Conservation (phyloP, 2,113 vertebrate species). For the Cromileptes altivelis region DNA sequence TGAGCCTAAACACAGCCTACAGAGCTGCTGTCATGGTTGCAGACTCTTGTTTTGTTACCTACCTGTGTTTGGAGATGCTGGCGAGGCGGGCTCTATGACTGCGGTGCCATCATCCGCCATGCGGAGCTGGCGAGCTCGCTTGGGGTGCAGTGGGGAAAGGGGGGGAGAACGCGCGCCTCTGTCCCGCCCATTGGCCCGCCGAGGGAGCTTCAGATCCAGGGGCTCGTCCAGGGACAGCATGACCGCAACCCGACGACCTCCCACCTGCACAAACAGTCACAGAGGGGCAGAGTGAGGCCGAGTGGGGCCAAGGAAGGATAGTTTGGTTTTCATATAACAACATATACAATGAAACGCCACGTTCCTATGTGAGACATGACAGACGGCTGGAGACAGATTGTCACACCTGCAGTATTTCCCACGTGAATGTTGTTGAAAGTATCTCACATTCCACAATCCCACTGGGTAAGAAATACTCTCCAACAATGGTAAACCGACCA, state of each 20-base stretch:
- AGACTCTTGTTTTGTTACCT: conserved; percentile 20
- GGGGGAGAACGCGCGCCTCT: conserved; percentile 66
- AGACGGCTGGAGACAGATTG: conserved; percentile 6
- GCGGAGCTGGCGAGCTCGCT: conserved; percentile 83
- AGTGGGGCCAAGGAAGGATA: neutral
- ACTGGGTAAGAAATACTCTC: conserved; percentile 38
- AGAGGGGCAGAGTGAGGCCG: conserved; percentile 21
- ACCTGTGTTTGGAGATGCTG: conserved; percentile 86
- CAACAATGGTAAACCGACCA: conserved; percentile 63
- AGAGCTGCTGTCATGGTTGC: neutral
- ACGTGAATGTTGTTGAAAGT: conserved; percentile 32
- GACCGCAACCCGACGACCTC: conserved; percentile 69
- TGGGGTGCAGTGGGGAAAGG: conserved; percentile 75
- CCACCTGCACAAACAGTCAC: conserved; percentile 75
- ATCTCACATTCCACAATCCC: conserved; percentile 58
- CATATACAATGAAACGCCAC: neutral
- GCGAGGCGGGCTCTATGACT: conserved; percentile 85
- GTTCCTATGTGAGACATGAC: neutral
- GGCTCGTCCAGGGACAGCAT: conserved; percentile 98
- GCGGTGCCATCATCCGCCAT: conserved; percentile 86
- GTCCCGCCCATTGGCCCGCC: conserved; percentile 85
- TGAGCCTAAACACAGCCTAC: neutral
- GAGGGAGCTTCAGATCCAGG: conserved; percentile 95
- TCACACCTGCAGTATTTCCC: conserved; percentile 61
- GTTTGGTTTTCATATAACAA: conserved; percentile 12